Conservation (phyloP, 1,140 invertebrate genomes). For the Pollicipes pollicipes region DNA sequence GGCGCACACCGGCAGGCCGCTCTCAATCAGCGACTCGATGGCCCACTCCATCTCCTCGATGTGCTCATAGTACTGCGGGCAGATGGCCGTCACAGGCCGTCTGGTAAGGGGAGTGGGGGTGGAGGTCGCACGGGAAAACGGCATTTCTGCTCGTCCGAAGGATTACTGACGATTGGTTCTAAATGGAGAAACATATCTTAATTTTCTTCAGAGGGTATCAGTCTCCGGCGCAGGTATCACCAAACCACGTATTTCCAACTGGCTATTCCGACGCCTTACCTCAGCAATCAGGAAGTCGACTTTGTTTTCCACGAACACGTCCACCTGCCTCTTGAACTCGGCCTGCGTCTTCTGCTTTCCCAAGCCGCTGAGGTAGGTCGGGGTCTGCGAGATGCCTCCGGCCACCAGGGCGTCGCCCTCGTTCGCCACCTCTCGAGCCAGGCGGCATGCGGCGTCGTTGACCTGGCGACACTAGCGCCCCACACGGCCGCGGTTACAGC, state of each 20-base stretch:
- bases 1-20: conserved; percentile 23
- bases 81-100: no score
- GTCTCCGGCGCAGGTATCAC: no score
- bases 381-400: conserved; percentile 27
- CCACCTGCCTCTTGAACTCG: conserved; percentile 26
- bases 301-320: conserved; percentile 26
- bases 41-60: conserved; percentile 32
- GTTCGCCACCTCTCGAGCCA: conserved; percentile 25
- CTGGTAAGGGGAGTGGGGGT: no score
- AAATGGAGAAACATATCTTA: no score
- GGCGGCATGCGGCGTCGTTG: conserved; percentile 25
- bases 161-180: no score
- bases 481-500: no score
- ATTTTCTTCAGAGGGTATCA: no score
- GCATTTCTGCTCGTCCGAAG: no score
- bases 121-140: no score
- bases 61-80: conserved; percentile 30
- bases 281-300: conserved; percentile 29
- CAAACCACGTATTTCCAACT: no score
- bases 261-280: no score
- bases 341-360: conserved; percentile 22
- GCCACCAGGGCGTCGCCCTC: conserved; percentile 25
- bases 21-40: conserved; percentile 25
- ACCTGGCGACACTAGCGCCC: conserved; percentile 22
- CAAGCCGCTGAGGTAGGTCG: conserved; percentile 24